phyloP scores from a whole-genome alignment of 2,113 vertebrate species.

The Arvicanthis niloticus region DNA sequence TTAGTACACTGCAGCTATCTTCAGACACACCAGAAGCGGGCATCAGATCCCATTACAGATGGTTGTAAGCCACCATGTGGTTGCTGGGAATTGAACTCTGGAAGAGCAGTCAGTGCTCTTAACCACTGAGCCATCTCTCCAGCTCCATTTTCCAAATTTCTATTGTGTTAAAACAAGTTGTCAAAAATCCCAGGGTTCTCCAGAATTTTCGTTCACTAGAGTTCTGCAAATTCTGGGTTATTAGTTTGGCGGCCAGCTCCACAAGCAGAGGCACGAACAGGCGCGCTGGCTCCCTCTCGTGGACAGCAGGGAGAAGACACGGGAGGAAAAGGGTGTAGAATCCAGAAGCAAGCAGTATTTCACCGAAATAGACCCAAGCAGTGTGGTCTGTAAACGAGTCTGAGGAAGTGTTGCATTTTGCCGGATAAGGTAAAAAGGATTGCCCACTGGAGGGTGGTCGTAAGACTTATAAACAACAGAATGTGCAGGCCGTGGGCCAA shows the following conservation, averaged over 20 bases:
- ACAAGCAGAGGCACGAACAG: neutral
- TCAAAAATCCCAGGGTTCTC: neutral
- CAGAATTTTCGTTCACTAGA: neutral
- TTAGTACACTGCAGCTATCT: too few relatives aligned
- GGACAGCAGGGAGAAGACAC: neutral
- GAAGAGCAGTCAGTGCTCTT: too few relatives aligned
- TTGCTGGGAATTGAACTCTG: too few relatives aligned
- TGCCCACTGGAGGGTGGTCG: neutral
- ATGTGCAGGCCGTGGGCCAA: neutral
- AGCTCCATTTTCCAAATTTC: neutral
- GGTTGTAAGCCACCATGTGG: too few relatives aligned
- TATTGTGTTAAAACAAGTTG: neutral
- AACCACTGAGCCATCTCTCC: too few relatives aligned
- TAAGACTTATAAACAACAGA: neutral
- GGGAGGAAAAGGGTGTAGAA: neutral
- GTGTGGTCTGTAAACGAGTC: neutral
- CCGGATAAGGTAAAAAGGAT: neutral
- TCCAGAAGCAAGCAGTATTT: neutral
- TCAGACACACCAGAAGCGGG: too few relatives aligned
- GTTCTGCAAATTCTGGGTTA: neutral
- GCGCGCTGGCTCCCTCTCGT: constrained; percentile 65
- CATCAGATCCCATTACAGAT: too few relatives aligned
- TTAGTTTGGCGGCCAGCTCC: neutral
- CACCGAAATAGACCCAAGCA: neutral
- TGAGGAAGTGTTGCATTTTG: neutral